Evolutionary conservation across 2,888 invertebrate genomes (phyloP).

Genomic region (Lobophora halterata): DNA sequence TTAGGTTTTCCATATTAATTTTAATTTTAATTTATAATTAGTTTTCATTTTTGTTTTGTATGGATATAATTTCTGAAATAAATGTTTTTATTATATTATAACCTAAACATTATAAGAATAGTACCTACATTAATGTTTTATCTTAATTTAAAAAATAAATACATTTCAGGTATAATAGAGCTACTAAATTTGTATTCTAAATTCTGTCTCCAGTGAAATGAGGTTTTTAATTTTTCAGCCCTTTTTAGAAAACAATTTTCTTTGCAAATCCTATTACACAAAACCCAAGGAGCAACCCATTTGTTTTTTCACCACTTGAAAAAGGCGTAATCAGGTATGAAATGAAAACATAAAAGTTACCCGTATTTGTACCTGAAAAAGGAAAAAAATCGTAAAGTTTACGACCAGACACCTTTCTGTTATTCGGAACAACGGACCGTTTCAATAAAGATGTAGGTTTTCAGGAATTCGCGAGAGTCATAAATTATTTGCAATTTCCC

Average conservation of each 20-base stretch:
- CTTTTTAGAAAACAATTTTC: conserved; percentile 11
- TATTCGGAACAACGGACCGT: conserved; percentile 29
- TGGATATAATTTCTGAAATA: too few relatives aligned
- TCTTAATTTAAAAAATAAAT: too few relatives aligned
- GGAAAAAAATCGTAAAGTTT: conserved; percentile 41
- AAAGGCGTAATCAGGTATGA: conserved; percentile 32
- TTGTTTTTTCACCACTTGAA: conserved; percentile 25
- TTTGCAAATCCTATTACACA: conserved; percentile 15
- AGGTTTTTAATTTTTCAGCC: neutral
- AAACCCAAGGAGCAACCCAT: conserved; percentile 14
- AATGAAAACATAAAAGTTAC: conserved; percentile 40
- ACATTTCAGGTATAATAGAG: too few relatives aligned
- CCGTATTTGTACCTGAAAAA: conserved; percentile 35
- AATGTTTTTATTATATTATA: too few relatives aligned
- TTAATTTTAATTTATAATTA: too few relatives aligned
- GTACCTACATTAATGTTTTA: too few relatives aligned
- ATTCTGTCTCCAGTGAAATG: conserved; percentile 1
- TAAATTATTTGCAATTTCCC: conserved; percentile 20
- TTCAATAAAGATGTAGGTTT: conserved; percentile 29
- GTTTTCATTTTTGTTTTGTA: too few relatives aligned
- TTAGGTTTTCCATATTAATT: too few relatives aligned
- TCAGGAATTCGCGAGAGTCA: conserved; percentile 23
- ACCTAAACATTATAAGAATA: too few relatives aligned
- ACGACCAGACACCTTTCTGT: conserved; percentile 35
- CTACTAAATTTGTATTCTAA: neutral